Evolutionary conservation across 1,140 invertebrate species (phyloP).

Genomic region (Orius insidiosus): DNA sequence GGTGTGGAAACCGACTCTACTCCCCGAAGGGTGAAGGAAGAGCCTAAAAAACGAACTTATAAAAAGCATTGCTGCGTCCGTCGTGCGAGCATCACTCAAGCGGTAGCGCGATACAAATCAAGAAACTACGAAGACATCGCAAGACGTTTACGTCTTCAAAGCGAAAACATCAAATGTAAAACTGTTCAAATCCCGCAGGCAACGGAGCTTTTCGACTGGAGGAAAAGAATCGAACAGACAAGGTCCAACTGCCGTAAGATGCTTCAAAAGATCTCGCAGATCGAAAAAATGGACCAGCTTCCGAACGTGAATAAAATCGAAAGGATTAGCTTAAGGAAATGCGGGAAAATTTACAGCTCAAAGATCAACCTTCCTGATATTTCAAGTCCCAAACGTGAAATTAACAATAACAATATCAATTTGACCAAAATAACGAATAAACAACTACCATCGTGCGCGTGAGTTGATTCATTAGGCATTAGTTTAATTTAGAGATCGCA

Average conservation of each 20-base stretch:
- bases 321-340: neutral
- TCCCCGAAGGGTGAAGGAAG: no score
- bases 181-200: conserved; percentile 5
- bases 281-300: neutral
- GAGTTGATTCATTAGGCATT: no score
- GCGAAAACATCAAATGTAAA: conserved; percentile 3
- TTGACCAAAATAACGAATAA: conserved; percentile 19
- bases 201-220: conserved; percentile 13
- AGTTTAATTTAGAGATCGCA: no score
- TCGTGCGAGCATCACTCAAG: neutral
- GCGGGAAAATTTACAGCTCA: neutral
- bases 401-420: conserved; percentile 8
- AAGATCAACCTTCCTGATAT: conserved; percentile 8
- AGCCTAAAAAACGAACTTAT: neutral
- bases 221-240: conserved; percentile 9
- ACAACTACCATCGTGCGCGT: no score
- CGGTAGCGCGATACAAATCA: conserved; percentile 6
- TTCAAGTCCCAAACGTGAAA: conserved; percentile 2
- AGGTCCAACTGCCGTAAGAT: conserved; percentile 10
- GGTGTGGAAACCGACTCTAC: no score
- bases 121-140: conserved; percentile 8
- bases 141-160: conserved; percentile 1
- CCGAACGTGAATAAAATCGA: neutral
- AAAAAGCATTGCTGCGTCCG: conserved; percentile 6
- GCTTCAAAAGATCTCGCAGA: conserved; percentile 1